Conservation (phyloP, 2,888 invertebrate genomes). For the Temnothorax unifasciatus region DNA sequence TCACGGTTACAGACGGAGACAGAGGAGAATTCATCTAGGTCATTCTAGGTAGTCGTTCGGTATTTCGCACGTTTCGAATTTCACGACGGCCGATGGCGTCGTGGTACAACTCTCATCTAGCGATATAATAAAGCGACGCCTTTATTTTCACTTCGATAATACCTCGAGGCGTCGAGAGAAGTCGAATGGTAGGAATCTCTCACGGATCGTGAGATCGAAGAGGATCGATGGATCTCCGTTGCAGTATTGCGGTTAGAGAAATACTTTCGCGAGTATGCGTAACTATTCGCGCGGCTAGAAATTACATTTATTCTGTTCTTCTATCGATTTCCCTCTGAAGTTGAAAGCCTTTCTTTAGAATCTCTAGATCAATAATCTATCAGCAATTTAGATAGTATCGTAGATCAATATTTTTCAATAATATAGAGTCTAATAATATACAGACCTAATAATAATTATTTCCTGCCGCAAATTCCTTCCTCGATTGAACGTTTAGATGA, state of each 20-base stretch:
- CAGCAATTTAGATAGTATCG: slow-evolving; percentile 2
- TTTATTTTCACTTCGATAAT: slow-evolving; percentile 55
- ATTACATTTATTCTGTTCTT: slow-evolving; percentile 44
- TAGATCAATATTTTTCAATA: slow-evolving; percentile 4
- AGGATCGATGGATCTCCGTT: slow-evolving; percentile 50
- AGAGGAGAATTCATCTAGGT: slow-evolving; percentile 9
- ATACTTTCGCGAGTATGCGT: slow-evolving; percentile 43
- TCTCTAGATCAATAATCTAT: slow-evolving; percentile 18
- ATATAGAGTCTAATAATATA: slow-evolving; percentile 16
- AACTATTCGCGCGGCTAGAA: slow-evolving; percentile 39
- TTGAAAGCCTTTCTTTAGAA: slow-evolving; percentile 31
- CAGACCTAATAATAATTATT: not conserved
- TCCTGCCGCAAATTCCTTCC: not conserved
- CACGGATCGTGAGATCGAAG: slow-evolving; percentile 64
- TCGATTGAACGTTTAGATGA: not conserved
- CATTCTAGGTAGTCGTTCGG: not conserved
- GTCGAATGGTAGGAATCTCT: slow-evolving; percentile 61
- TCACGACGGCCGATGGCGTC: slow-evolving; percentile 32
- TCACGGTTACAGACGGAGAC: not conserved
- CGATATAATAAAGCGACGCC: slow-evolving; percentile 54
- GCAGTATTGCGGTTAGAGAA: slow-evolving; percentile 54
- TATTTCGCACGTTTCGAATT: slow-evolving; percentile 60
- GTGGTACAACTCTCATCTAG: not conserved
- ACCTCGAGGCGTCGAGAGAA: slow-evolving; percentile 51
- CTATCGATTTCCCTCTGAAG: slow-evolving; percentile 34